Base-by-base conservation (phyloP, 2,113 vertebrate species). In the Cettia cetti region DNA sequence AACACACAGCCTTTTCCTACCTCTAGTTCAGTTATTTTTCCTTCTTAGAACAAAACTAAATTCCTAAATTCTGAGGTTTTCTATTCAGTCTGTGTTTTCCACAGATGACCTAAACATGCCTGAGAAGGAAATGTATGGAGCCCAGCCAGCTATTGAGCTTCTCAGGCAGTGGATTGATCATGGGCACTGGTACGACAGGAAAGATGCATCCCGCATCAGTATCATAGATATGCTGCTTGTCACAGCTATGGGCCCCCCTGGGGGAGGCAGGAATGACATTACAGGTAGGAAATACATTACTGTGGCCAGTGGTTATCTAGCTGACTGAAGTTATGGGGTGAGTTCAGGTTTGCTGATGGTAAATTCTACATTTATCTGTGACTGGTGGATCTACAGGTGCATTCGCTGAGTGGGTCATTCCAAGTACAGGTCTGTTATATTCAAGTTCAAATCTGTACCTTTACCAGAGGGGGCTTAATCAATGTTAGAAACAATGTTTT, bases 51-150 rank as follows among this genome's bases (percentile, higher is more conserved):
- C 57, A 70, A 52, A 76, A 40, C 10, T 21, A 26, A 31, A 37
- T 47, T 85, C 39, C n/a, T 66, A 15, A 57, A 18, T 12, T 17
- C 30, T 50, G 57, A 39, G 23, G 7, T 53, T 59, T 52, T 52
- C 65, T 23, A 47, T 33, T 69, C 31, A 15, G 2, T 59, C 17
- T 47, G 3, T 86, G 54, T 89, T 95, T 85, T 96, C 50, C 54
- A 16, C 9, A 99, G 99, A 99, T 97, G 99, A 99, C 93, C 97
- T 99, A 33, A 99, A 99, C 93, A 99, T 99, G 99, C 99, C 99
- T 60, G 98, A 99, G 50, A 99, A 99, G 94, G 99, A 99, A 59
- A 90, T 98, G 4, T 99, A 99, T 22, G 99, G 99, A 31, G 99
- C 99, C 30, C 99, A 99, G 96, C 99, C 99, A 27, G 99, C 99